Conservation (phyloP, 1,140 invertebrate species). For the Apis cerana region DNA sequence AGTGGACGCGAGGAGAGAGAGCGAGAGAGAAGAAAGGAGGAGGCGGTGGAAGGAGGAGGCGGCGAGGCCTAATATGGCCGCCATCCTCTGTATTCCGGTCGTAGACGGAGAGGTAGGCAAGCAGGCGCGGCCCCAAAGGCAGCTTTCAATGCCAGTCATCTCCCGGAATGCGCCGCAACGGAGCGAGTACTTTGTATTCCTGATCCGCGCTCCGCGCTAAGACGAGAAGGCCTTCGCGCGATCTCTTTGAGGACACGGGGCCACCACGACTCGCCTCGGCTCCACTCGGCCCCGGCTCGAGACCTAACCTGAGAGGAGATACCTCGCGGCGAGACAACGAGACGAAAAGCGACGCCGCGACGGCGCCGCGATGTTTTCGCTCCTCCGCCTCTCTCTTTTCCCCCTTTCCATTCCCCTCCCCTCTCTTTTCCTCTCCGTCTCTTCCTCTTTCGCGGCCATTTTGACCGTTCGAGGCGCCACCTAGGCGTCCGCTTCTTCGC, state of each 20-base stretch:
- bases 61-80: constrained; percentile 75
- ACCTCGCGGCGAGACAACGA: background rate
- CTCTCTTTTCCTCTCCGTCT: constrained; percentile 1
- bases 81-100: constrained; percentile 80
- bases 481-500: constrained; percentile 54
- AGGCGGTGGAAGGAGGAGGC: constrained; percentile 46
- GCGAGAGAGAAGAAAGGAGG: constrained; percentile 17
- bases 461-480: constrained; percentile 70
- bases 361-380: constrained; percentile 46
- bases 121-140: constrained; percentile 74
- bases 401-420: background rate
- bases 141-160: constrained; percentile 80
- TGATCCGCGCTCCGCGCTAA: constrained; percentile 55
- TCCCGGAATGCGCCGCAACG: constrained; percentile 74
- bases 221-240: constrained; percentile 57
- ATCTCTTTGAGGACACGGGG: constrained; percentile 71
- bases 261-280: constrained; percentile 38
- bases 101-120: constrained; percentile 67
- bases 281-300: constrained; percentile 39
- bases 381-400: background rate
- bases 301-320: background rate
- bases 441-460: constrained; percentile 66
- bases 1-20: constrained; percentile 8
- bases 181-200: constrained; percentile 76
- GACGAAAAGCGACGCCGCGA: background rate